Evolutionary conservation across 2,797 vertebrate species (phyloP), one percentile per base, ranked within the genome.

Genomic region (Acanthiza pusilla): DNA sequence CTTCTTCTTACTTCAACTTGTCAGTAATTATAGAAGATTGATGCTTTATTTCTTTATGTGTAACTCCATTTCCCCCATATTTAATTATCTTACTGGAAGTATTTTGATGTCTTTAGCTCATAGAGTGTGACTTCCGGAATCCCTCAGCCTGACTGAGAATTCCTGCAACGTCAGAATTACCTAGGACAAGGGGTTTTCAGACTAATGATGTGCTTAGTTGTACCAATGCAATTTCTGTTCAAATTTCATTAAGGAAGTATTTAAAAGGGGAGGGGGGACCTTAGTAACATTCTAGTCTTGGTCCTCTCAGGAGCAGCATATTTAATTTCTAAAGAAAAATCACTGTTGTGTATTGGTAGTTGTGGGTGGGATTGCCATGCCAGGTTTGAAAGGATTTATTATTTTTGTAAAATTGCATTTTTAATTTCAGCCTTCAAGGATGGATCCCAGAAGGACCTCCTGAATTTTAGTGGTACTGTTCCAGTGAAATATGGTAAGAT

Each of bases 401-500:
- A 0, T 21, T 71, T 15, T 26, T 63, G 78, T 71, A 22, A 48
- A 86, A 57, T 48, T 42, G 48, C 43, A 54, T 92, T 96, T 91
- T 94, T 79, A 16, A 91, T 98, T 98, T 93, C 94, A 99, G 99
- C 98, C 32, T 99, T 98, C 94, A 99, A 96, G 91, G 98, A 99
- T 95, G 97, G 98, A 94, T 98, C 98, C 60, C 99, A 99, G 96
- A 99, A 99, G 96, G 98, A 99, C 67, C 98, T 99, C 36, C 94
- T 99, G 88, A 99, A 98, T 96, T 96, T 99, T 91, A 97, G 98
- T 19, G 99, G 99, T 8, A 99, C 98, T 73, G 73, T 99, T 95
- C 99, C 99, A 16, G 98, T 99, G 70, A 97, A 97, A 97, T 98
- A 98, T 62, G 99, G 99, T 99, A 97, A 97, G 96, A 95, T 30